Evolutionary conservation across 2,797 vertebrate genomes (phyloP).

Genomic region (Meriones psammophilus): DNA sequence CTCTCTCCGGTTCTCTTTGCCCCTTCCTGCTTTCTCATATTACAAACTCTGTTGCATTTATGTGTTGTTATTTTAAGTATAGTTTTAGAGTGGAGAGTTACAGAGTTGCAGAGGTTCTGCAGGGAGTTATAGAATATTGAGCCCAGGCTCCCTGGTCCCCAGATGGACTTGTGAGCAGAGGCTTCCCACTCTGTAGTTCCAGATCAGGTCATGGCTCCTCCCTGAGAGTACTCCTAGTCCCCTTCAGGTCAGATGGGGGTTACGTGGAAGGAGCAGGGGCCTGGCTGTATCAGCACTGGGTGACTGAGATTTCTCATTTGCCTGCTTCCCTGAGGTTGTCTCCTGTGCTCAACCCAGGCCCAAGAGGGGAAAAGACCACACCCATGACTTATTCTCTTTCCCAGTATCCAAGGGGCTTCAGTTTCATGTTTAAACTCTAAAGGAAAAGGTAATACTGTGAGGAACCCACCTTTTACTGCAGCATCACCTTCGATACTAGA

Average conservation of each 20-base stretch:
- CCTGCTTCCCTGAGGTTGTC: not conserved
- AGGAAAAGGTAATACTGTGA: constrained; percentile 76
- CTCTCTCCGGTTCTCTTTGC: not conserved
- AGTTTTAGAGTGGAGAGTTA: not conserved
- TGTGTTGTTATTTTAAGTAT: constrained; percentile 17
- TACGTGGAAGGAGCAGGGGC: not conserved
- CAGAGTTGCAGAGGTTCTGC: not conserved
- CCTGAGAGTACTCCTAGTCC: not conserved
- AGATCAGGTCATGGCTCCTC: not conserved
- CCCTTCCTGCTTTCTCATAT: too few relatives aligned
- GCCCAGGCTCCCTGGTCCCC: not conserved
- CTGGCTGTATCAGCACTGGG: not conserved
- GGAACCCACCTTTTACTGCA: constrained; percentile 54
- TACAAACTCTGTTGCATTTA: not conserved
- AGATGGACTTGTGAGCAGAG: not conserved
- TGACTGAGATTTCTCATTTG: not conserved
- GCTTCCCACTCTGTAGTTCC: not conserved
- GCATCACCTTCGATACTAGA: not conserved
- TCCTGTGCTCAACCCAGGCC: not conserved
- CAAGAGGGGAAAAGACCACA: not conserved
- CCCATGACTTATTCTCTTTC: not conserved
- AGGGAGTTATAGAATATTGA: not conserved
- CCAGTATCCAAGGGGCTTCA: constrained; percentile 33
- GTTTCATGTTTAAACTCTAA: constrained; percentile 63
- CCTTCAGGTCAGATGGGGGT: not conserved